Evolutionary conservation across 2,797 vertebrate species (phyloP), one percentile per base, ranked within the genome.

Genomic region (Harpagifer antarcticus): DNA sequence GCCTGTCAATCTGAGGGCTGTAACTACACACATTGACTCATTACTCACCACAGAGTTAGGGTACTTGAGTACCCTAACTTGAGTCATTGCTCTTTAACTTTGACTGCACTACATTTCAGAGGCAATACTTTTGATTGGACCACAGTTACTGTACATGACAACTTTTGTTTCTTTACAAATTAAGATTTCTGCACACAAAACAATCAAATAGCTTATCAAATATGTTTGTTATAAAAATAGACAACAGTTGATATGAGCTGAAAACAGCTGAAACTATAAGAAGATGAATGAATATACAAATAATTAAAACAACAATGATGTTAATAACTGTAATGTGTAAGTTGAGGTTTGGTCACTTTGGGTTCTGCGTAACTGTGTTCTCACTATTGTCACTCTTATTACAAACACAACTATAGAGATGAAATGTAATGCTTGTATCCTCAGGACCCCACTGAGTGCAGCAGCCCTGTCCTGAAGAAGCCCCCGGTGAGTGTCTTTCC

Each of bases 381-480:
- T 27, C 27, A 27, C 27, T 27, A 27, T 27, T 1, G 5, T 27
- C 4, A 27, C 49, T 52, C 7, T 13, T 23, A 23, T 52, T 8
- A 23, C 5, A 2, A 48, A 20, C 13, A 48, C 53, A 17, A 59
- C 15, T 27, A 27, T 27, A 5, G 5, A 17, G 50, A 33, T 40
- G 10, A 40, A 1, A 17, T 3, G 16, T 15, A 47, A 15, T 43
- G 50, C 16, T 33, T 6, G 11, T 17, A 40, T 75, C 56, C n/a
- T 31, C 82, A 95, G 94, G 88, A 88, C 1, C 79, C 70, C 3
- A 50, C 68, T 1, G 92, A 94, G 61, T 88, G 91, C 56, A 27
- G 40, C 52, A 94, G 86, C 76, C 89, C 93, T 33, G 40, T 90
- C 69, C 53, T 76, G 52, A 95, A 83, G 87, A 95, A 94, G 63